These are phyloP conservation scores for Corythaixoides concolor DNA, from an alignment of 2,113 vertebrate species.

Conservation along the genomic window DNA sequence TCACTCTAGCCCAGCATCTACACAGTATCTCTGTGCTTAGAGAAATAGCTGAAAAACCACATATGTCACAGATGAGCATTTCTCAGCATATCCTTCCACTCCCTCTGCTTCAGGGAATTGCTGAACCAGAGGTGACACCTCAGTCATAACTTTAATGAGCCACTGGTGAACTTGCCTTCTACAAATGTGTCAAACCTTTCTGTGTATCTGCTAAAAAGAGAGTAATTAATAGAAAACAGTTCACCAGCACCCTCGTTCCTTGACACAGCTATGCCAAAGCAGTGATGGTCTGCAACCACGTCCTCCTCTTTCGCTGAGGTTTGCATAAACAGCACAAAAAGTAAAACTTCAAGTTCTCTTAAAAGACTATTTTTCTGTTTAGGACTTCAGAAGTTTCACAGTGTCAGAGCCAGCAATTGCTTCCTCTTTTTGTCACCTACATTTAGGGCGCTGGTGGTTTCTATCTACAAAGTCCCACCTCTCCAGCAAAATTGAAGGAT, in stretches of 20 bases:
- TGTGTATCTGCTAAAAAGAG: background rate
- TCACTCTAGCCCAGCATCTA: background rate
- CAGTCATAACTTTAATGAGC: background rate
- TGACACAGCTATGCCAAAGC: background rate
- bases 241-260: background rate
- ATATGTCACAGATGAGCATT: background rate
- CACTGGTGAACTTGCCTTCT: background rate
- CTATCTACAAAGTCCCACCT: background rate
- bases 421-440: background rate
- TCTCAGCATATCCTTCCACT: background rate
- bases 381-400: background rate
- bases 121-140: constrained; percentile 6
- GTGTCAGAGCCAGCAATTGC: background rate
- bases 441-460: rapidly evolving
- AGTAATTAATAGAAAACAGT: background rate
- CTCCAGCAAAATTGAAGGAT: background rate
- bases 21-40: background rate
- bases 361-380: background rate
- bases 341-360: background rate
- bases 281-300: background rate
- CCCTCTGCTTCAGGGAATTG: background rate
- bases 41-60: background rate
- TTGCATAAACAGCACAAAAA: background rate
- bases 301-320: background rate
- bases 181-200: background rate